A percentile compares a stretch with the other conserved stretches of the same genome.
These are phyloP conservation scores for Larimichthys polyactis DNA, from an alignment of 2,113 vertebrate genomes.

Conservation along the genomic window DNA sequence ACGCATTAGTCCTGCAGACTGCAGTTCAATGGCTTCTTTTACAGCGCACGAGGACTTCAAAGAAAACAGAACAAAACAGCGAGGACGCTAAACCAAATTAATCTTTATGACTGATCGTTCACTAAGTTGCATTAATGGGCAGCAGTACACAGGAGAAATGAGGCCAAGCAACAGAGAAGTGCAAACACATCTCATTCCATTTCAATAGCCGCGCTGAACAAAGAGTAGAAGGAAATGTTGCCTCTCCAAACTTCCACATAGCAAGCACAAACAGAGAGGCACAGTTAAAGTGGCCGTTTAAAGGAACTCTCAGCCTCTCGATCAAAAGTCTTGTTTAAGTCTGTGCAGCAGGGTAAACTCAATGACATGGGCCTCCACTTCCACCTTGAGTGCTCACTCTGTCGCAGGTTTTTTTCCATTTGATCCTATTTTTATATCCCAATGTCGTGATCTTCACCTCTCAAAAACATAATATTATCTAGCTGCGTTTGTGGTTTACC, in stretches of 20 bases:
- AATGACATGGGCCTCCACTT: background rate
- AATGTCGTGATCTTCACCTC: background rate
- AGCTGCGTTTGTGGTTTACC: background rate
- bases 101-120: slow-evolving; percentile 32
- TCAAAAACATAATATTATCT: background rate
- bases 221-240: slow-evolving; percentile 44
- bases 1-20: background rate
- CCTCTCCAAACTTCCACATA: slow-evolving; percentile 52
- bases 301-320: background rate
- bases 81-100: slow-evolving; percentile 25
- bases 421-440: background rate
- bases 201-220: slow-evolving; percentile 42
- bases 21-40: slow-evolving; percentile 24
- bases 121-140: slow-evolving; percentile 6
- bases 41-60: slow-evolving; percentile 4
- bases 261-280: slow-evolving; percentile 40
- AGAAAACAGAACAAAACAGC: slow-evolving; percentile 39
- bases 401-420: background rate
- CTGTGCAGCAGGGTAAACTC: background rate
- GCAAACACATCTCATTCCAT: slow-evolving; percentile 45
- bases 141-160: slow-evolving; percentile 37
- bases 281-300: slow-evolving; percentile 9
- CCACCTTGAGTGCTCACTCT: background rate
- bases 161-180: slow-evolving; percentile 28
- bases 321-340: slow-evolving; percentile 2